phyloP scores from a whole-genome alignment of 2,113 vertebrate genomes.

The Eupsittula cactorum region DNA sequence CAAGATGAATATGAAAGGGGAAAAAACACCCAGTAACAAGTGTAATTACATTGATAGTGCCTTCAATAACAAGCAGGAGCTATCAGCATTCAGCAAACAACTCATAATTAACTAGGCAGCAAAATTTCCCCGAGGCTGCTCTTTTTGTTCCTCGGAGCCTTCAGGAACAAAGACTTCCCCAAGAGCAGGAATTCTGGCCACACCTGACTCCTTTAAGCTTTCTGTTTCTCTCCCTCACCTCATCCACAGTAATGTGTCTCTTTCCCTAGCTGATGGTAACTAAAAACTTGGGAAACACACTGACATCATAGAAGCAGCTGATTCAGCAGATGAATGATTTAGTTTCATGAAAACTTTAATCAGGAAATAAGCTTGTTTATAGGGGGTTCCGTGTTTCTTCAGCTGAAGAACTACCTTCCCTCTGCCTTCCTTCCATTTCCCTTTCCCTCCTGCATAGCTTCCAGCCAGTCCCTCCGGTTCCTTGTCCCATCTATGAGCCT shows the following conservation, averaged over 20 bases:
- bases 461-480: not conserved
- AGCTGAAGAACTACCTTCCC: not conserved
- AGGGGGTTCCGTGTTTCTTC: not conserved
- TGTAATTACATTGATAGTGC: not conserved
- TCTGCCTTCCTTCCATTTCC: not conserved
- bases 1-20: not conserved
- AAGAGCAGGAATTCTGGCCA: not conserved
- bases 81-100: not conserved
- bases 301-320: not conserved
- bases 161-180: not conserved
- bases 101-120: not conserved
- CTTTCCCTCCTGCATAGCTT: not conserved
- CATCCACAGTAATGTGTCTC: not conserved
- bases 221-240: not conserved
- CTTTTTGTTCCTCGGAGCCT: not conserved
- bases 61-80: not conserved
- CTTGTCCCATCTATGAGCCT: not conserved
- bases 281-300: not conserved
- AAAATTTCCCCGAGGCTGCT: not conserved
- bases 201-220: not conserved
- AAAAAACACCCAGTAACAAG: not conserved
- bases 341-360: not conserved
- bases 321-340: not conserved
- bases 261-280: not conserved
- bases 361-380: not conserved